phyloP scores from a whole-genome alignment of 35 echinoderm and acorn worm genomes.

The Anneissia japonica region DNA sequence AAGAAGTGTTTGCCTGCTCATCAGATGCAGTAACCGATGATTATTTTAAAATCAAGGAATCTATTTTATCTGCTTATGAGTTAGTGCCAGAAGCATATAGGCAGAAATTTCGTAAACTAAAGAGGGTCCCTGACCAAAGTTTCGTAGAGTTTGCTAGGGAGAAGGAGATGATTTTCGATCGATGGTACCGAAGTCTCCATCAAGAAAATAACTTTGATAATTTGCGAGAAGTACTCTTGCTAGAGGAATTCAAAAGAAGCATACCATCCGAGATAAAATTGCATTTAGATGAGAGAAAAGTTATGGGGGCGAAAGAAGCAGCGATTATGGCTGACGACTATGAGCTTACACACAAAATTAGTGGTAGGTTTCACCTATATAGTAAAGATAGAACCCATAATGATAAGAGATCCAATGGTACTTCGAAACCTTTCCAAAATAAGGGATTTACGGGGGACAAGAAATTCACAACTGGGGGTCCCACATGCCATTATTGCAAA shows the following conservation, averaged over 20 bases:
- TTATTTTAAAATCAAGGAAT: background rate
- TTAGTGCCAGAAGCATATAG: background rate
- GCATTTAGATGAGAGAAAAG: background rate
- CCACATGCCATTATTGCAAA: no score
- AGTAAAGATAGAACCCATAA: no score
- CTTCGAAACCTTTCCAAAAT: no score
- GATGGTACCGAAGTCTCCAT: background rate
- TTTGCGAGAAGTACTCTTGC: background rate
- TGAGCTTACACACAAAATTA: background rate
- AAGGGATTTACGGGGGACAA: no score
- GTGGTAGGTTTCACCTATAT: background rate
- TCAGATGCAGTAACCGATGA: background rate
- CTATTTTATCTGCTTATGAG: background rate
- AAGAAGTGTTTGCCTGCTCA: background rate
- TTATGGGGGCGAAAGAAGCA: background rate
- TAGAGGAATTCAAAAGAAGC: background rate
- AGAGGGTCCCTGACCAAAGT: background rate
- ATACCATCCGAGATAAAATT: background rate
- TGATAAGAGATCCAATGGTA: no score
- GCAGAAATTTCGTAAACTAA: slow-evolving; percentile 24
- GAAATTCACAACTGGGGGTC: no score
- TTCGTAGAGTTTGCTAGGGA: slow-evolving; percentile 5
- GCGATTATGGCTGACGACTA: background rate
- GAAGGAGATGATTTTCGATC: background rate
- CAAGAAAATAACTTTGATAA: slow-evolving; percentile 9